A percentile compares a stretch with the other conserved stretches of the same genome.
phyloP scores from a whole-genome alignment of 2,113 vertebrate genomes.

The Brienomyrus longianalis region DNA sequence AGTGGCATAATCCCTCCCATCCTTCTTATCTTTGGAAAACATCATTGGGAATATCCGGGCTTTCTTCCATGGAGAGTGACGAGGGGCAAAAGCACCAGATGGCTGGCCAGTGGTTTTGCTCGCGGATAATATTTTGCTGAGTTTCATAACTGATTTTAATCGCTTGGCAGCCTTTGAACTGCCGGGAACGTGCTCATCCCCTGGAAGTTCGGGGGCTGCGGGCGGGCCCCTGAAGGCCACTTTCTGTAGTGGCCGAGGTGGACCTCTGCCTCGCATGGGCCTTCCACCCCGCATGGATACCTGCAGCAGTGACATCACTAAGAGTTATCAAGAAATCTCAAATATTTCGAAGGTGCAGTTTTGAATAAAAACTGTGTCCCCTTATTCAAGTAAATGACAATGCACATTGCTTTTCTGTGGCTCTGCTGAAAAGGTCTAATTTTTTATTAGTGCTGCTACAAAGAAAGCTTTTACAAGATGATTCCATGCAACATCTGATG shows the following conservation, averaged over 20 bases:
- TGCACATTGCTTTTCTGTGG: background rate
- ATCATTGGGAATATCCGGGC: constrained; percentile 72
- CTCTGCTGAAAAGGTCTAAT: background rate
- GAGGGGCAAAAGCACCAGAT: constrained; percentile 25
- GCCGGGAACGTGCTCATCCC: background rate
- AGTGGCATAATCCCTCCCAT: constrained; percentile 55
- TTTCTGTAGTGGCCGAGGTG: constrained; percentile 39
- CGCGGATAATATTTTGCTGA: constrained; percentile 46
- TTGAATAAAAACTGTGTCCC: background rate
- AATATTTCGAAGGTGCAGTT: background rate
- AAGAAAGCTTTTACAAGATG: background rate
- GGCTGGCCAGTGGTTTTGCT: constrained; percentile 45
- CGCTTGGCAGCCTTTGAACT: constrained; percentile 36
- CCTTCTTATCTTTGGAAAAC: constrained; percentile 54
- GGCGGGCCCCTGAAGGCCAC: constrained; percentile 45
- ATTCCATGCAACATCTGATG: background rate
- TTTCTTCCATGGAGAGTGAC: constrained; percentile 71
- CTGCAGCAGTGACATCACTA: constrained; percentile 56
- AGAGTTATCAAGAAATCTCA: background rate
- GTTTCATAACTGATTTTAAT: constrained; percentile 57
- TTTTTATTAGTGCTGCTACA: background rate
- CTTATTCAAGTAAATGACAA: background rate
- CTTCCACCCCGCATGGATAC: constrained; percentile 42
- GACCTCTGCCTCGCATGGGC: constrained; percentile 45
- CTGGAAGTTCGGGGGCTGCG: constrained; percentile 21